A percentile compares a stretch with the other conserved stretches of the same genome.
Conservation (phyloP, 2,113 vertebrate genomes). For the Rhabdornis inornatus region DNA sequence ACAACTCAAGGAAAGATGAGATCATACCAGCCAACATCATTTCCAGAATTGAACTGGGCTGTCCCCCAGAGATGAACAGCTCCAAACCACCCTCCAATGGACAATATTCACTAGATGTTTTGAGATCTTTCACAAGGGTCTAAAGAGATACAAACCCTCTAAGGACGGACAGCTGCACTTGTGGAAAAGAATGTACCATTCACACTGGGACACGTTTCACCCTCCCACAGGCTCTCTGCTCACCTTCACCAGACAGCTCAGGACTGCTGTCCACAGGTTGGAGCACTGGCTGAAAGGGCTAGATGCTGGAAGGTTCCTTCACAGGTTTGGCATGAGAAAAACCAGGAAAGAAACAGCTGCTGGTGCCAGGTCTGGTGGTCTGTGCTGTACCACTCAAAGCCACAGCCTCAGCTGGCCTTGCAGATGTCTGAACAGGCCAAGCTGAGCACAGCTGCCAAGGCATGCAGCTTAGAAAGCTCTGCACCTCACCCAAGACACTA, state of each 20-base stretch:
- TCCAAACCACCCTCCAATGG: neutral
- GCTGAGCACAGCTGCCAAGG: neutral
- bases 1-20: neutral
- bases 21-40: neutral
- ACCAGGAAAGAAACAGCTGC: neutral
- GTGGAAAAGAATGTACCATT: neutral
- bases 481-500: neutral
- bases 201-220: neutral
- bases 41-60: neutral
- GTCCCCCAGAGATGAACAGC: neutral
- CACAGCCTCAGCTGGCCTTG: neutral
- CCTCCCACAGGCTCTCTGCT: neutral
- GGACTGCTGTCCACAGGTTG: neutral
- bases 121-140: neutral
- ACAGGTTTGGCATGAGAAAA: neutral
- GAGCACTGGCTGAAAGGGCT: neutral
- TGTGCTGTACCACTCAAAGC: neutral
- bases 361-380: neutral
- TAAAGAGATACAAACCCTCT: neutral
- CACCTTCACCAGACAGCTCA: neutral
- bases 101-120: neutral
- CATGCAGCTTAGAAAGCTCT: neutral
- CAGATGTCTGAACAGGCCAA: neutral
- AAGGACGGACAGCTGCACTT: neutral
- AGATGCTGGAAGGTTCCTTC: neutral